Base-by-base conservation (phyloP, 2,888 invertebrate species). In the Hypselothyrea guttata region DNA sequence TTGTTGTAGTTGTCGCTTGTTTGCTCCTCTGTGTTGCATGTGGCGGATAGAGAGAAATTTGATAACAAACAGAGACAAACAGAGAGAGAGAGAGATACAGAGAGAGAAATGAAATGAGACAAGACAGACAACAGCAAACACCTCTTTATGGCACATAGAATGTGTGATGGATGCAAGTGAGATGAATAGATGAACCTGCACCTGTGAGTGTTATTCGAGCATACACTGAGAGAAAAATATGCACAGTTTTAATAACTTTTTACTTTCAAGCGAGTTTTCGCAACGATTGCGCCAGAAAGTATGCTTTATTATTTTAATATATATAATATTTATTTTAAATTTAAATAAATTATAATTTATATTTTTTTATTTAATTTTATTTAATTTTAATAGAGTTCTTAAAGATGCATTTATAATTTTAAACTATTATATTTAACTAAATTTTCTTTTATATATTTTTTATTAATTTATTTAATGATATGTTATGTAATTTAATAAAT, bases 1-100 rank as follows among this genome's bases (percentile, higher is more conserved):
- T 38, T 54, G 47, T 48, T 54, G 63, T 48, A 34, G 45, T 46
- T 47, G 41, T 55, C 37, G 35, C 62, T 48, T 59, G 63, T 63
- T 46, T 65, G 58, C 49, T 71, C 77, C 65, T 73, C 77, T 77
- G 77, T 77, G 69, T n/a, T 81, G 69, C 37, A 55, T 63, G 60
- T 61, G 53, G 48, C 64, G 65, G 59, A 60, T 64, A 66, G 63
- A 71, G 63, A 65, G 60, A 70, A 58, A 65, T 65, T 72, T 47
- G 61, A 68, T 72, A 69, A 68, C 69, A 67, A 71, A 56, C 56
- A 56, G 37, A 61, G 63, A 46, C 42, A 60, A 49, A 69, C 16
- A 60, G 22, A 57, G 28, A 45, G 11, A 58, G 22, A 53, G 22
- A 52, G 13, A 35, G 16, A 45, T 38, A 45, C 15, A 61, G 42